Conservation (phyloP, 2,888 invertebrate genomes). For the Mamestra brassicae region DNA sequence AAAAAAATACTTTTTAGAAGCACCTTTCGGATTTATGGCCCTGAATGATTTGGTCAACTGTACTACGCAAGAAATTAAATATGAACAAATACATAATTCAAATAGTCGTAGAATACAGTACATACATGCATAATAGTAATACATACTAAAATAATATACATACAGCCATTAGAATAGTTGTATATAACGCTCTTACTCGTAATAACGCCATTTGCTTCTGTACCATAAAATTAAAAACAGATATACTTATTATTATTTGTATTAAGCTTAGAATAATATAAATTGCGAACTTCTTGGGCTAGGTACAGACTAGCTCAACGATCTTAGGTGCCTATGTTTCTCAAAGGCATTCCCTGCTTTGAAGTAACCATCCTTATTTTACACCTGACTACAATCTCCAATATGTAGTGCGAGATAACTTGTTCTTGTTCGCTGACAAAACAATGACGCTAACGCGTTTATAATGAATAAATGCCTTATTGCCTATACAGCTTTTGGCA, state of each 20-base stretch:
- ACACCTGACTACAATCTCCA: no score
- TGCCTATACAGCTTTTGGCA: no score
- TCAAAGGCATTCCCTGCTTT: not conserved
- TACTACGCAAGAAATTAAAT: slow-evolving; percentile 22
- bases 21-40: not conserved
- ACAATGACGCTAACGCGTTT: no score
- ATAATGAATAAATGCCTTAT: no score
- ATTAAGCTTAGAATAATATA: slow-evolving; percentile 42
- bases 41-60: slow-evolving; percentile 30
- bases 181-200: slow-evolving; percentile 88
- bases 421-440: no score
- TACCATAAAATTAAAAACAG: slow-evolving; percentile 78
- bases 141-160: slow-evolving; percentile 82
- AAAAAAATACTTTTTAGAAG: not conserved
- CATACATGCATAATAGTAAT: slow-evolving; percentile 77
- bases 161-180: slow-evolving; percentile 89
- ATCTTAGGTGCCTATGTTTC: not conserved
- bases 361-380: not conserved
- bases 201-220: slow-evolving; percentile 88
- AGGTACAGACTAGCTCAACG: slow-evolving; percentile 11
- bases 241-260: slow-evolving; percentile 61
- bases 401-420: no score
- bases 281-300: not conserved
- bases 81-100: slow-evolving; percentile 45
- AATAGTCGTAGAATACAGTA: slow-evolving; percentile 58